Conservation (phyloP, 2,888 invertebrate genomes). For the Drosophila multiciliata region DNA sequence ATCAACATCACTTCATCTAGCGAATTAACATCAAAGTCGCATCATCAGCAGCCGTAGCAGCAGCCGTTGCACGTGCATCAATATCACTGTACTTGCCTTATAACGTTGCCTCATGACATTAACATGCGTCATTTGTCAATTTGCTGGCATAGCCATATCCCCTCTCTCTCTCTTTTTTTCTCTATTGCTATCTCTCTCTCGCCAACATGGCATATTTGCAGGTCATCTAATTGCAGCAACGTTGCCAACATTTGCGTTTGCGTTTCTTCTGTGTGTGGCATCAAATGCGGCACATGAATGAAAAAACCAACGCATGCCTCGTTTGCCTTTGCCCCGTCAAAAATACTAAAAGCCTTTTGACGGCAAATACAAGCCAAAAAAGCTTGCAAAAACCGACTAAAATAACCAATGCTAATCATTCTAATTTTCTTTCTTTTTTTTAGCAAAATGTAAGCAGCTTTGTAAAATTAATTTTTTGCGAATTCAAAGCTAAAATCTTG, state of each 20-base stretch:
- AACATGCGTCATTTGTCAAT: constrained; percentile 74
- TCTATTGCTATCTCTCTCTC: background rate
- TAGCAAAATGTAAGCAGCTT: background rate
- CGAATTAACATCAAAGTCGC: constrained; percentile 65
- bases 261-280: constrained; percentile 19
- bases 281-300: constrained; percentile 10
- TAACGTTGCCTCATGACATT: constrained; percentile 49
- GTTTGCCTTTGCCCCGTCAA: background rate
- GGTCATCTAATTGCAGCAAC: constrained; percentile 46
- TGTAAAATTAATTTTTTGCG: background rate
- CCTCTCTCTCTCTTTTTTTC: no score
- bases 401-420: background rate
- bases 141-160: constrained; percentile 14
- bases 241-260: background rate
- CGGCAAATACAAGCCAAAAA: background rate
- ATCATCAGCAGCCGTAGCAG: constrained; percentile 12
- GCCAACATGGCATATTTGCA: constrained; percentile 7
- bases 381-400: background rate
- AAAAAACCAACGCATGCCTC: background rate
- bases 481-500: background rate
- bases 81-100: constrained; percentile 37
- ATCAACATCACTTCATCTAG: constrained; percentile 77
- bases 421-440: background rate
- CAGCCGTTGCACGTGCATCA: constrained; percentile 54
- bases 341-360: background rate